Percentiles rank a stretch among this genome's conserved stretches.
phyloP scores from a whole-genome alignment of 2,888 invertebrate genomes.

The Germaria angustata region DNA sequence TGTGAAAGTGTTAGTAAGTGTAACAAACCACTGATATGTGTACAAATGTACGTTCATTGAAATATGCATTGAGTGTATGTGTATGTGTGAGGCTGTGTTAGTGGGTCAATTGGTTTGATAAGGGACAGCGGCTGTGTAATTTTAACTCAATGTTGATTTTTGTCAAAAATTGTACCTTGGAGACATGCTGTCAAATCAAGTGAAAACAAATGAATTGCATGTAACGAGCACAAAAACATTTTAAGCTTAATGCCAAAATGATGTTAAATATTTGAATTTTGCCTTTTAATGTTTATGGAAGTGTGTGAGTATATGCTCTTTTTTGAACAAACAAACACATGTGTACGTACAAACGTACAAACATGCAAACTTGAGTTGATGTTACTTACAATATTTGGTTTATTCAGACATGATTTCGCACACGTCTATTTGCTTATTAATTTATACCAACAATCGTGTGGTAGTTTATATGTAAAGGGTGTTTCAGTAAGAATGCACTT shows the following conservation, averaged over 20 bases:
- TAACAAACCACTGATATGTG: constrained; percentile 42
- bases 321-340: background rate
- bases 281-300: constrained; percentile 54
- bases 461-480: too few relatives aligned
- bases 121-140: constrained; percentile 44
- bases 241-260: constrained; percentile 61
- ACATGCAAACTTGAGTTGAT: background rate
- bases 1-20: constrained; percentile 5
- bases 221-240: constrained; percentile 49
- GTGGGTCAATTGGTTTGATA: constrained; percentile 34
- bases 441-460: too few relatives aligned
- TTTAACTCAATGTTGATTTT: constrained; percentile 33
- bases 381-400: background rate
- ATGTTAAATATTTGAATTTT: constrained; percentile 64
- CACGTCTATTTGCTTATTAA: background rate
- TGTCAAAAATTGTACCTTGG: constrained; percentile 64
- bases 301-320: background rate
- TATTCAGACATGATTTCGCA: background rate
- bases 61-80: background rate
- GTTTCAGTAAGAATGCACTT: too few relatives aligned
- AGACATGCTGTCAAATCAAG: constrained; percentile 67
- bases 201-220: constrained; percentile 63
- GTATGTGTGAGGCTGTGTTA: background rate
- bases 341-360: background rate
- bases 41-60: background rate